These are phyloP conservation scores for Trididemnum miniatum DNA, from an alignment of 23 tunicate genomes.

Conservation along the genomic window DNA sequence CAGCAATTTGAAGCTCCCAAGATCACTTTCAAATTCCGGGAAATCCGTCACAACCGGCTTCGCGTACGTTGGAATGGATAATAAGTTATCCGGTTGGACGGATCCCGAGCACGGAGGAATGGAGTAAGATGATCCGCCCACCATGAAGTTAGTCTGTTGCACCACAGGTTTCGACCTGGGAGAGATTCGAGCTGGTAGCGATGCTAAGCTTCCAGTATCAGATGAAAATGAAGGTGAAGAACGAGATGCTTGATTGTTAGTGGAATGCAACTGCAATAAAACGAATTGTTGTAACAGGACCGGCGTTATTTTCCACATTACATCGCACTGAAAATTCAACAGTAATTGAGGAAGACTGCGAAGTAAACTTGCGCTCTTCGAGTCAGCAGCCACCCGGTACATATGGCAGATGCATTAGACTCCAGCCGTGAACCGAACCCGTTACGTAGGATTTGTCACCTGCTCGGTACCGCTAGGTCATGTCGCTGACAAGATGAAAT, in stretches of 20 bases:
- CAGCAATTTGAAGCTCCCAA: constrained; percentile 36
- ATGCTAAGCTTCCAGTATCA: neutral
- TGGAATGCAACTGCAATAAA: no score
- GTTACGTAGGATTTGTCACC: no score
- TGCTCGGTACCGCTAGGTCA: no score
- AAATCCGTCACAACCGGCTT: neutral
- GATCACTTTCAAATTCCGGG: constrained; percentile 38
- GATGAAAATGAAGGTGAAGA: neutral
- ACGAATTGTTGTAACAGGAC: neutral
- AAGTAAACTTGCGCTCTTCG: neutral
- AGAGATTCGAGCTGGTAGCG: neutral
- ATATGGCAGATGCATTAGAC: no score
- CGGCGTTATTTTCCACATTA: no score
- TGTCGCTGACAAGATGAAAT: no score
- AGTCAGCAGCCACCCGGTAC: neutral
- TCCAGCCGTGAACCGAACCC: no score
- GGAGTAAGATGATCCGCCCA: neutral
- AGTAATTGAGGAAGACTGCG: neutral
- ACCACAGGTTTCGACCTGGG: neutral
- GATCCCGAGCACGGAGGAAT: no score
- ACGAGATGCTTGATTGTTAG: no score
- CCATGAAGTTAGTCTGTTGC: neutral
- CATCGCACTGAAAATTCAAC: no score
- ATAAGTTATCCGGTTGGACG: neutral
- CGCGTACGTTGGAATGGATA: neutral